Base-by-base conservation (phyloP, 2,113 vertebrate genomes). In the Amphiprion percula region DNA sequence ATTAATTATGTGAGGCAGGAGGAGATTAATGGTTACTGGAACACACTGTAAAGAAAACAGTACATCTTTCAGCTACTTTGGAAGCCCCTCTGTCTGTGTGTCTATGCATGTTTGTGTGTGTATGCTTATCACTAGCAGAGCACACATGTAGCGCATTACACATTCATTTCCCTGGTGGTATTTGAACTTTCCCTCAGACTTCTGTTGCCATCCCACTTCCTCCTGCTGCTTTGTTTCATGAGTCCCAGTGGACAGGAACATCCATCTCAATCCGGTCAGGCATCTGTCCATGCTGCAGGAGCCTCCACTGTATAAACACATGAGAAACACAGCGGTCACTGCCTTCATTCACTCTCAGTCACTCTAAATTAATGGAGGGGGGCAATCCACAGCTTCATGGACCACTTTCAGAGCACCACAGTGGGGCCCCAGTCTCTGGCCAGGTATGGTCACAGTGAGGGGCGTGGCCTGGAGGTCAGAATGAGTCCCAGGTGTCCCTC, bases 401-500 rank as follows among this genome's bases (percentile, higher is more conserved):
- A 44, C 8, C 8, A 37, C 33, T 37, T 37, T 37, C 33, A 37
- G 28, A 68, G 75, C 0, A 79, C 44, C 66, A 49, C 23, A 72
- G 4, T 26, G 19, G 53, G 72, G 72, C 61, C 74, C 68, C 47
- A 4, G 41, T 68, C 55, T 64, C 33, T 47, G 47, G 33, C 59
- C 72, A 81, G 77, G 66, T 75, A 80, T 26, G 61, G 21, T 41
- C 46, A 39, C 41, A 23, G 55, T 21, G 63, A 66, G 23, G 87
- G 33, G 74, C 16, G 63, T 72, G 82, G 75, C 66, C 63, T 72
- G 47, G 53, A 70, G 65, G 77, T 81, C 68, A 71, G 60, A 89
- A 89, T 89, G 62, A 90, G 53, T 82, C 84, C 85, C 88, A 88
- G 84, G 90, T 91, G 87, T 74, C 73, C 16, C 70, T 55, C 30